Evolutionary conservation across 2,888 invertebrate genomes (phyloP).

Genomic region (Xestia rhomboidea): DNA sequence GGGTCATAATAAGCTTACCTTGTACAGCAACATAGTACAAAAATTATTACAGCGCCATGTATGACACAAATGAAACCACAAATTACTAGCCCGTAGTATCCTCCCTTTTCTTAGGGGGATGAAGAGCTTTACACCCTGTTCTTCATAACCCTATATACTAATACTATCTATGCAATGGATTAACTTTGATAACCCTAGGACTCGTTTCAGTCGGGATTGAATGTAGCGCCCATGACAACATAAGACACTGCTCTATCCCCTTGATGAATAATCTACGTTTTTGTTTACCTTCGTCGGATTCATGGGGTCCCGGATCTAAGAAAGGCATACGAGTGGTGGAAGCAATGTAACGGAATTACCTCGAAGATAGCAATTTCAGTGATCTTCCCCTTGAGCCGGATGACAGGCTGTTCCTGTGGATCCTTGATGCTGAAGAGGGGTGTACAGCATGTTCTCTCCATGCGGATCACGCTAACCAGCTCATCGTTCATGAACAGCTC

Average conservation of each 20-base stretch:
- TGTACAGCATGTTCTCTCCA: constrained; percentile 74
- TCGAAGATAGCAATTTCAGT: not conserved
- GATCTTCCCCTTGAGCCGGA: constrained; percentile 73
- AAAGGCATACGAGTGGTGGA: too few species aligned
- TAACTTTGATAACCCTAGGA: too few species aligned
- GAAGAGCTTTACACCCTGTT: not conserved
- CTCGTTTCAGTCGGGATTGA: not conserved
- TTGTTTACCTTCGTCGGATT: not conserved
- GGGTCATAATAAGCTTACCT: not conserved
- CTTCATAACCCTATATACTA: not conserved
- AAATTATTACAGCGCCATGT: too few species aligned
- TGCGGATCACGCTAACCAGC: constrained; percentile 73
- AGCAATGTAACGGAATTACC: constrained; percentile 11
- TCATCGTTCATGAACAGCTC: constrained; percentile 71
- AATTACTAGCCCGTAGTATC: not conserved
- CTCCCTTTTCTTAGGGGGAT: not conserved
- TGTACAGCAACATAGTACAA: not conserved
- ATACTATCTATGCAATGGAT: too few species aligned
- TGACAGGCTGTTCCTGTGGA: constrained; percentile 67
- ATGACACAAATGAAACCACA: too few species aligned
- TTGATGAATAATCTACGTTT: not conserved
- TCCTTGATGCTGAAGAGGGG: constrained; percentile 75
- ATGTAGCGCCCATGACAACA: not conserved
- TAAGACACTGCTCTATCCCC: not conserved
- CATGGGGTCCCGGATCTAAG: not conserved